Base-by-base conservation (phyloP, 2,797 vertebrate genomes). In the Parambassis ranga region DNA sequence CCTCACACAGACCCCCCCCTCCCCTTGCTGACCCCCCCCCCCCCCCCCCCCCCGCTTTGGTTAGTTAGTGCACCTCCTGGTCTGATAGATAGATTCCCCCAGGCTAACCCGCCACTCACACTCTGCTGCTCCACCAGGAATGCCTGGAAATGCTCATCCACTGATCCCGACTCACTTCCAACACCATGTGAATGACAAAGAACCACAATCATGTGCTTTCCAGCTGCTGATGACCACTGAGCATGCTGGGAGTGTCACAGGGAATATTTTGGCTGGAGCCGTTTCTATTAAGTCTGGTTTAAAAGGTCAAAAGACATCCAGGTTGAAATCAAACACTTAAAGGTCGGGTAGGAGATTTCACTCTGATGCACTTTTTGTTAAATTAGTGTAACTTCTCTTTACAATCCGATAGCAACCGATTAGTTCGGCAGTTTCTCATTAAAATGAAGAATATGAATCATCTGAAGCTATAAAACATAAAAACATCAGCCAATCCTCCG, bases 141-240 rank as follows among this genome's bases (percentile, higher is more conserved):
- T 87, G 87, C 78, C 74, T 65, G 75, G 63, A 77, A 61, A 82
- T 82, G 83, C 73, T 82, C 73, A 61, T 77, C 82, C 80, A 73
- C 85, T 75, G 79, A 86, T 48, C 30, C 52, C 1, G 53, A 75
- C 23, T 62, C 81, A 65, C 46, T 52, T 13, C 31, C 7, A 47
- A 64, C 60, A 60, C 51, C 46, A 3, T 57, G 42, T 19, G 39
- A 56, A 47, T 36, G 1, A 22, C n/a, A 22, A 56, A 55, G 32
- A 13, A 48, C 59, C 55, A 51, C 11, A 2, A 14, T 49, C 65
- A 56, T 10, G 11, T 75, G 56, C 72, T 65, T 60, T 56, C 42
- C 16, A 22, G 22, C 38, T 27, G 55, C 72, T 72, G 59, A 56
- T 28, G 23, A 49, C 32, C 51, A 44, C 69, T 47, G 51, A 56